phyloP scores from a whole-genome alignment of 2,113 vertebrate genomes.

The Miniopterus natalensis region DNA sequence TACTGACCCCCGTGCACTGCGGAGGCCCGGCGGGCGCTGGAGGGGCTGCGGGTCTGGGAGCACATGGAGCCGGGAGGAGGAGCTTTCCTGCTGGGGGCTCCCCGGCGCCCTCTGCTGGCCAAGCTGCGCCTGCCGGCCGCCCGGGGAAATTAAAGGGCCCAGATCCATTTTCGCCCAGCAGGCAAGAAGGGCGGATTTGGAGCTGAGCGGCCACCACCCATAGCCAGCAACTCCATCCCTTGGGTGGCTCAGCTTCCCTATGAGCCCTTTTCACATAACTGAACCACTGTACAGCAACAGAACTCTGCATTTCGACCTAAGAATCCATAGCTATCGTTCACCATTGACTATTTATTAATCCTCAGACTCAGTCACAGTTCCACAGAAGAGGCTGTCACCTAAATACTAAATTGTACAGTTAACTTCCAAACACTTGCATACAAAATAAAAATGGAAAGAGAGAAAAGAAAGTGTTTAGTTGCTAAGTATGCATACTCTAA shows the following conservation, averaged over 20 bases:
- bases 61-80: not conserved
- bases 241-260: not conserved
- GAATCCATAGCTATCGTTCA: not conserved
- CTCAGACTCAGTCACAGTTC: not conserved
- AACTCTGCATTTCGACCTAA: not conserved
- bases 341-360: fast-evolving
- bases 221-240: not conserved
- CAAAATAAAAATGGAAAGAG: not conserved
- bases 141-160: conserved; percentile 46
- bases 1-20: not conserved
- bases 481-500: not conserved
- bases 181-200: not conserved
- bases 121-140: fast-evolving
- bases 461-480: not conserved
- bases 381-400: not conserved
- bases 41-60: fast-evolving
- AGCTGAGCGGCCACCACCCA: fast-evolving
- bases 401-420: not conserved
- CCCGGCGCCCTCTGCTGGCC: not conserved
- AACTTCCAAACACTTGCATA: not conserved
- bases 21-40: not conserved
- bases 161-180: not conserved
- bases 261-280: not conserved
- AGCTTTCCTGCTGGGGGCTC: no score
- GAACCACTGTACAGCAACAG: not conserved